Evolutionary conservation across 2,113 vertebrate genomes (phyloP).

Genomic region (Dromaius novaehollandiae): DNA sequence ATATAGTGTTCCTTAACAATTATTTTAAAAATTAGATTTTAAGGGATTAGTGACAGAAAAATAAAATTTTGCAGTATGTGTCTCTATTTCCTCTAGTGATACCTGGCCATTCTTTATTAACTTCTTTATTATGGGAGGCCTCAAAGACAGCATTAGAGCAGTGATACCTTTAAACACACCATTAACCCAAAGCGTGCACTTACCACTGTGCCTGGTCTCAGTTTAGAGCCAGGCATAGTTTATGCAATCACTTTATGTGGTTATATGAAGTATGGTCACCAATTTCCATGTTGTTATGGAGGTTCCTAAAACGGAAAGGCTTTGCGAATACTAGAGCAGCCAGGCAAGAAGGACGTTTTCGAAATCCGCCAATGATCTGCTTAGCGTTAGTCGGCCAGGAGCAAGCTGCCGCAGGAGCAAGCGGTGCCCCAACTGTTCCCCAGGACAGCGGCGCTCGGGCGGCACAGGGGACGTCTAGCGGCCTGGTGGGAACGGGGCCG

Average conservation of each 20-base stretch:
- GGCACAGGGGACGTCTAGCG: background rate
- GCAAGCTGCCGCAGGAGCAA: background rate
- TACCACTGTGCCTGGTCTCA: background rate
- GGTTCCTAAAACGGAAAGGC: background rate
- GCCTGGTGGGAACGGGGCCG: background rate
- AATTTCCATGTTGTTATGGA: background rate
- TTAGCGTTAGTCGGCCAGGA: background rate
- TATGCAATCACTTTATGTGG: accelerated
- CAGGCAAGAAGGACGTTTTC: background rate
- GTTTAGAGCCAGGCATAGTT: background rate
- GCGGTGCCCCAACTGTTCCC: background rate
- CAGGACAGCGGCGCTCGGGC: background rate
- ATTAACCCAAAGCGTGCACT: background rate
- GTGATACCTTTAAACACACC: background rate
- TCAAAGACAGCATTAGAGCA: background rate
- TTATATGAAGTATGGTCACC: background rate
- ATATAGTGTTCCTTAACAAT: background rate
- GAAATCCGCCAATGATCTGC: background rate
- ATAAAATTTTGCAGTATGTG: background rate
- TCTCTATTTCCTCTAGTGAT: background rate
- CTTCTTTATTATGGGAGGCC: background rate
- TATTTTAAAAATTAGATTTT: background rate
- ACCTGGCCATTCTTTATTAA: background rate
- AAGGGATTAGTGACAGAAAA: background rate
- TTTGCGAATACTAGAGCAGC: background rate